Evolutionary conservation across 2,797 vertebrate species (phyloP).

Genomic region (Tokudaia muenninki): DNA sequence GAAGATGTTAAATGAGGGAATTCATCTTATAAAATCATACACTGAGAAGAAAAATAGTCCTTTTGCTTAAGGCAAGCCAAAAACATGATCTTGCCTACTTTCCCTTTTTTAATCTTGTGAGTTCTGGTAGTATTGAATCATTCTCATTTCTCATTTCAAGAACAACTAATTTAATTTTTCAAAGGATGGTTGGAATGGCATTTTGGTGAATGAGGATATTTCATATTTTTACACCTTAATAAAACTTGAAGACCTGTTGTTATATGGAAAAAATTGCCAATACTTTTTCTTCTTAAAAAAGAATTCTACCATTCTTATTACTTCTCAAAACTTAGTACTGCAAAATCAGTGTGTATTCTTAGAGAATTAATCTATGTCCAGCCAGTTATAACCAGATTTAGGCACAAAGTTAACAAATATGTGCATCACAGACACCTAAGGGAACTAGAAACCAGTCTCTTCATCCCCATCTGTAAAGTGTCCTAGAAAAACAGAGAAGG

Average conservation of each 20-base stretch:
- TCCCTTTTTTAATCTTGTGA: conserved; percentile 54
- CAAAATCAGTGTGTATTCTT: conserved; percentile 56
- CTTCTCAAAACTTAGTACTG: background rate
- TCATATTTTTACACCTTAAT: conserved; percentile 38
- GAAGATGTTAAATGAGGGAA: conserved; percentile 60
- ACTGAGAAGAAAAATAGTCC: conserved; percentile 52
- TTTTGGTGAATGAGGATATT: conserved; percentile 63
- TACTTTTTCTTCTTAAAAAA: conserved; percentile 51
- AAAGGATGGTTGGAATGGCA: conserved; percentile 54
- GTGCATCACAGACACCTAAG: conserved; percentile 60
- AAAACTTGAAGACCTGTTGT: conserved; percentile 57
- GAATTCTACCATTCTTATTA: conserved; percentile 20
- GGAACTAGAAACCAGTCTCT: conserved; percentile 45
- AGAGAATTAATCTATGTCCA: conserved; percentile 67
- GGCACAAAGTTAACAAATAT: conserved; percentile 54
- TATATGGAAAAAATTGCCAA: conserved; percentile 27
- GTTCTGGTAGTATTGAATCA: conserved; percentile 52
- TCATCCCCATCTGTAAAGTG: background rate
- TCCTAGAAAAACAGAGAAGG: background rate
- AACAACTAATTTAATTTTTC: conserved; percentile 81
- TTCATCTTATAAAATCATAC: conserved; percentile 59
- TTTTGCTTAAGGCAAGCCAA: conserved; percentile 65
- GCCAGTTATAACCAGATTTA: conserved; percentile 47
- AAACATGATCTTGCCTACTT: conserved; percentile 47
- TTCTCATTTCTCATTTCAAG: conserved; percentile 59